These are phyloP conservation scores for Zophobas atratus DNA, from an alignment of 1,140 invertebrate genomes.

Conservation along the genomic window DNA sequence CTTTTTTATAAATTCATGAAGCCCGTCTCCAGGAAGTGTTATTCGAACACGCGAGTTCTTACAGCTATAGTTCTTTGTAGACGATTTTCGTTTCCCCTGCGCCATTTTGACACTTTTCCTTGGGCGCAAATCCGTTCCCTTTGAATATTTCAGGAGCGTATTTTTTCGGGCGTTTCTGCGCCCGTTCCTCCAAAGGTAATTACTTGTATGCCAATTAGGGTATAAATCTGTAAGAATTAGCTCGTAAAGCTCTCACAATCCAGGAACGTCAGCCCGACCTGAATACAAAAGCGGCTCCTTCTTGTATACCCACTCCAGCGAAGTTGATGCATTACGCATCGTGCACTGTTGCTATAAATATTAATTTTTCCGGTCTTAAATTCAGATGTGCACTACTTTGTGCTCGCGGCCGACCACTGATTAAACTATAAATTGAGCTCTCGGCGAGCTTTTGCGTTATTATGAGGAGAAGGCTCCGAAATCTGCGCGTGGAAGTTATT, in stretches of 20 bases:
- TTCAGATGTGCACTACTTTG: slow-evolving; percentile 17
- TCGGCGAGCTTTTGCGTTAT: neutral
- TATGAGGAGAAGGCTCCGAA: slow-evolving; percentile 9
- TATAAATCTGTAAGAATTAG: slow-evolving; percentile 20
- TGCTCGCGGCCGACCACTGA: slow-evolving; percentile 4
- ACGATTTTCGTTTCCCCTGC: too few relatives aligned
- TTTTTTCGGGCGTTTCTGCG: neutral
- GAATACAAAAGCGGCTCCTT: slow-evolving; percentile 14
- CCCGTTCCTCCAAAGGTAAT: neutral
- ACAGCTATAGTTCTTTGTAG: too few relatives aligned
- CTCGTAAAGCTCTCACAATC: slow-evolving; percentile 3
- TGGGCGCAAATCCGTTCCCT: too few relatives aligned
- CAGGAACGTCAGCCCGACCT: neutral
- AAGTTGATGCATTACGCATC: slow-evolving; percentile 26
- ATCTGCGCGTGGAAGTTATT: slow-evolving; percentile 5
- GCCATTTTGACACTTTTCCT: too few relatives aligned
- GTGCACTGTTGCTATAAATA: slow-evolving; percentile 21
- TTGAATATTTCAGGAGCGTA: too few relatives aligned
- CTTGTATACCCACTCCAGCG: neutral
- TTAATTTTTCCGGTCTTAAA: slow-evolving; percentile 30
- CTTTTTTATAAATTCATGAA: too few relatives aligned
- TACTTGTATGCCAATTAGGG: slow-evolving; percentile 10
- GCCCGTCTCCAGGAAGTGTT: too few relatives aligned
- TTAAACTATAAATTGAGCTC: slow-evolving; percentile 37
- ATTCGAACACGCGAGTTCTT: too few relatives aligned